Evolutionary conservation across 2,888 invertebrate genomes (phyloP).

Genomic region (Rhagonycha lutea): DNA sequence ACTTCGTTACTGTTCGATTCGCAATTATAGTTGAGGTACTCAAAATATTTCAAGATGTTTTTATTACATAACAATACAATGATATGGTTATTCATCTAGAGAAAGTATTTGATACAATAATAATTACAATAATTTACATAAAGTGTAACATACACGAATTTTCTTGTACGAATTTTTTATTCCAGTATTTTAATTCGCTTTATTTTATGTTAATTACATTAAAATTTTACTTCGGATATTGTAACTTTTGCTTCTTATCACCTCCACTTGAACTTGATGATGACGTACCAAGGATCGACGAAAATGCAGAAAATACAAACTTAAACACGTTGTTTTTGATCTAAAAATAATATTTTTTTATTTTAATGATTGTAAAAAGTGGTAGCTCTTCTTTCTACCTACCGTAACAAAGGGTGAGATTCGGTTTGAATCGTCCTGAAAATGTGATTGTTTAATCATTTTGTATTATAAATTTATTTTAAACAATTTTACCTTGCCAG

Average conservation of each 20-base stretch:
- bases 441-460: background rate
- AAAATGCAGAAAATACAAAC: slow-evolving; percentile 47
- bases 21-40: background rate
- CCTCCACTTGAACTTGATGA: slow-evolving; percentile 29
- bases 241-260: background rate
- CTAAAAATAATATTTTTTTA: slow-evolving; percentile 32
- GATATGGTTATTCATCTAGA: background rate
- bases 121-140: background rate
- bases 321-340: slow-evolving; percentile 47
- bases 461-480: background rate
- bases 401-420: slow-evolving; percentile 1
- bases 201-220: background rate
- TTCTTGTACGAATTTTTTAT: background rate
- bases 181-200: background rate
- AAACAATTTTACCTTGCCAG: background rate
- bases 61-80: background rate
- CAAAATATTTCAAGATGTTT: slow-evolving; percentile 1
- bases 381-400: background rate
- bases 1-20: background rate
- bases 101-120: background rate
- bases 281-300: slow-evolving; percentile 47
- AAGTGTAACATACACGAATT: background rate
- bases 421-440: slow-evolving; percentile 5
- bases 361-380: background rate
- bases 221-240: background rate